Evolutionary conservation across 2,113 vertebrate species (phyloP).

Genomic region (Baryphthengus martii): DNA sequence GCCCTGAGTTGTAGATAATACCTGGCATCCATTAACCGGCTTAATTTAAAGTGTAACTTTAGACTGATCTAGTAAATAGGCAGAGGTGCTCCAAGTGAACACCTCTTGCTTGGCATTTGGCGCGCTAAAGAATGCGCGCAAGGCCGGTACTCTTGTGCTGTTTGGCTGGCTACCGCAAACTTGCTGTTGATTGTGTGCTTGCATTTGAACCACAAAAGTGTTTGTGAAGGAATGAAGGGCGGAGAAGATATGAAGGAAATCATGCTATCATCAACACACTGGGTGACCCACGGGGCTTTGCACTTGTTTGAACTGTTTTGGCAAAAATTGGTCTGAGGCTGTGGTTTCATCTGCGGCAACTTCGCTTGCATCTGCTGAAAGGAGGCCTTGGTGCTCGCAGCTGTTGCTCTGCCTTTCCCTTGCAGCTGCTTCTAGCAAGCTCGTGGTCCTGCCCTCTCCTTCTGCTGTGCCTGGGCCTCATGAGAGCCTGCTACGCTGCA

Average conservation of each 20-base stretch:
- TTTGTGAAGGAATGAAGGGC: neutral
- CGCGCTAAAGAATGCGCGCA: accelerated
- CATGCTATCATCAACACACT: neutral
- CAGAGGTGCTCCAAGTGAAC: neutral
- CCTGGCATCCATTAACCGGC: neutral
- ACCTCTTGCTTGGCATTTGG: neutral
- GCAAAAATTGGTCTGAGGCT: neutral
- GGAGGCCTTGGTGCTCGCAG: accelerated
- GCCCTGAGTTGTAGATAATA: neutral
- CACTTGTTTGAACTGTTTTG: neutral
- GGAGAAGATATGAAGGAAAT: neutral
- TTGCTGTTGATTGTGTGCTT: neutral
- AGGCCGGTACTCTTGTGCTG: neutral
- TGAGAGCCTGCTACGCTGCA: neutral
- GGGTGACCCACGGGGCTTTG: neutral
- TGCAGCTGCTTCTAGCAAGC: accelerated
- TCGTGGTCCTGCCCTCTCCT: neutral
- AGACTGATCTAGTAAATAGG: neutral
- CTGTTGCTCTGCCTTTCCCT: neutral
- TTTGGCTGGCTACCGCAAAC: neutral
- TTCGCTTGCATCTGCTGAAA: neutral
- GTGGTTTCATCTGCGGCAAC: neutral
- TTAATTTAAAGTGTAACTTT: conserved; percentile 6
- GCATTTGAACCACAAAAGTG: neutral
- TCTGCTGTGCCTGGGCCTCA: neutral